phyloP scores from a whole-genome alignment of 2,113 vertebrate species.

The Siniperca knerii region DNA sequence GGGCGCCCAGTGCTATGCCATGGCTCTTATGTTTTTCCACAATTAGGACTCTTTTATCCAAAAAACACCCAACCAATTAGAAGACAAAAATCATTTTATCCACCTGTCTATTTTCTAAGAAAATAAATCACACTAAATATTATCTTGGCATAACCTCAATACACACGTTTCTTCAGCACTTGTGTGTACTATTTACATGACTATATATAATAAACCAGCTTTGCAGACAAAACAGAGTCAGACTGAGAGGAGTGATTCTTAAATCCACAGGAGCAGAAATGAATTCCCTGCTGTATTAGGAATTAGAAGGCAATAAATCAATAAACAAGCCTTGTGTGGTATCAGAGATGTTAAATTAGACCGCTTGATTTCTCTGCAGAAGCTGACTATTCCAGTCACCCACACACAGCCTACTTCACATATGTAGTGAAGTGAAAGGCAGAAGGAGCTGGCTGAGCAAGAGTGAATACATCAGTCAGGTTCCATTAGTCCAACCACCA shows the following conservation, averaged over 20 bases:
- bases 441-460: constrained; percentile 29
- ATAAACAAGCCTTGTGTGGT: constrained; percentile 4
- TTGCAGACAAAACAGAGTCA: not conserved
- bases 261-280: constrained; percentile 18
- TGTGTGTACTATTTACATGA: not conserved
- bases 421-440: constrained; percentile 35
- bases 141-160: not conserved
- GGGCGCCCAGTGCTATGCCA: not conserved
- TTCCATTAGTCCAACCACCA: constrained; percentile 69
- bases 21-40: too few species aligned
- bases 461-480: constrained; percentile 56
- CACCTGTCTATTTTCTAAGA: too few species aligned
- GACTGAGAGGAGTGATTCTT: constrained; percentile 7
- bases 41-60: not conserved
- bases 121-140: too few species aligned
- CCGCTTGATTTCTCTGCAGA: constrained; percentile 46
- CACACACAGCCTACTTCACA: constrained; percentile 20
- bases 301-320: constrained; percentile 19
- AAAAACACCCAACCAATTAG: not conserved
- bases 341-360: constrained; percentile 35
- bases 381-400: constrained; percentile 5
- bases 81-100: too few species aligned
- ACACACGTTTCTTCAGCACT: not conserved
- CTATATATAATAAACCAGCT: not conserved
- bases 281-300: constrained; percentile 13